Evolutionary conservation across 1,140 invertebrate genomes (phyloP), one percentile per base, ranked within the genome.

Genomic region (Diploscapter pachys): DNA sequence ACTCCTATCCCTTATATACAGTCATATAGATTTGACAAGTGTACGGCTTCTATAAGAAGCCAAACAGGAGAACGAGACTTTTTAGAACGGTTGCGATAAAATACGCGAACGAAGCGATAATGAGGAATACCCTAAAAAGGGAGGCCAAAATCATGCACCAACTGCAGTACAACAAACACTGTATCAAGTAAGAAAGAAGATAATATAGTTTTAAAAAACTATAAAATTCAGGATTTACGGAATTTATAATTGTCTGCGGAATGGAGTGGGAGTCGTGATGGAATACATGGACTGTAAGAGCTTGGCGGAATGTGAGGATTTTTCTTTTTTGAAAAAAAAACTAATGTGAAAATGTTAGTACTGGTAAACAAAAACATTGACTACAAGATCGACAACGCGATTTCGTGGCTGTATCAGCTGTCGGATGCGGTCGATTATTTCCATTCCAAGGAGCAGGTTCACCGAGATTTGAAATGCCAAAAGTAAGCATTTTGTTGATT

Each of bases 201-300:
- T 8, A 9, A n/a, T 11, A 8, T 8, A 3, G 6, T 50, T 57
- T 61, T 49, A 11, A 2, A 56, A 4, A 0, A 6, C 49, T 50
- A 57, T 4, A 4, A 54, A 54, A 54, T 70, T 5, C 68, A 70
- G 68, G 64, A 64, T 74, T 49, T 74, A 68, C 54, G 73, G 73
- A 31, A 8, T 74, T 2, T 74, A 66, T 48, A 49, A 69, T 54
- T 50, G 57, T 48, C 57, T 67, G 4, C 63, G 6, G 63, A 49
- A 74, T 31, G 73, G 73, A 49, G 52, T 49, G 54, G 73, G 73
- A 53, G 73, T 64, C n/a, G 73, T 74, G 4, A 74, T 74, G 73
- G 73, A 74, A 61, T 74, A 61, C 49, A 74, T 74, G 73, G 73
- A 74, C 50, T 74, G 73, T 65, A 64, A 64, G 64, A 74, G 73